Conservation (phyloP, 2,797 vertebrate genomes). For the Sylvilagus floridanus region DNA sequence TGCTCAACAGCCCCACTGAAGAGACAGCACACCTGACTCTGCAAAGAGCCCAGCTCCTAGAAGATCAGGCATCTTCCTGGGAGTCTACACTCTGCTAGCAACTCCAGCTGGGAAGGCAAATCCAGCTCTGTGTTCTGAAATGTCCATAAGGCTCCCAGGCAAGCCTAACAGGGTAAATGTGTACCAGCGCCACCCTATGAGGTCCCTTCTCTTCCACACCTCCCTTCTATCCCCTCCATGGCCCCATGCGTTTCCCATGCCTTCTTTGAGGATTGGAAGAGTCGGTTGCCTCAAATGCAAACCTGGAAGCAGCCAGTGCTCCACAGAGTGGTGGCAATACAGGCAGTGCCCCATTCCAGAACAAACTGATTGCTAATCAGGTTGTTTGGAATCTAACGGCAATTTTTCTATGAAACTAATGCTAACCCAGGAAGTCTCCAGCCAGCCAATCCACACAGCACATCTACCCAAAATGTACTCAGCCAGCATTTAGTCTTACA, state of each 20-base stretch:
- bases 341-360: conserved; percentile 1
- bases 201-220: rapidly evolving
- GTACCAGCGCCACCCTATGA: background rate
- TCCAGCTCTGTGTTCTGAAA: background rate
- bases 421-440: conserved; percentile 24
- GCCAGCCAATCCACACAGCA: conserved; percentile 24
- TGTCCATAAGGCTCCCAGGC: background rate
- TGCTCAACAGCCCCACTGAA: background rate
- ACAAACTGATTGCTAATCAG: conserved; percentile 21
- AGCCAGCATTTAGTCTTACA: background rate
- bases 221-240: background rate
- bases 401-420: conserved; percentile 38
- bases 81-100: background rate
- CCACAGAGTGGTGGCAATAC: background rate
- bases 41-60: background rate
- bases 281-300: background rate
- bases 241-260: background rate
- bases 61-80: conserved; percentile 4
- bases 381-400: conserved; percentile 29
- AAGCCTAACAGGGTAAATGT: background rate
- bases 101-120: background rate
- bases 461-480: conserved; percentile 23
- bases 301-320: conserved; percentile 5
- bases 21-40: background rate
- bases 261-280: background rate